Base-by-base conservation (phyloP, 2,888 invertebrate species). In the Deilephila elpenor region DNA sequence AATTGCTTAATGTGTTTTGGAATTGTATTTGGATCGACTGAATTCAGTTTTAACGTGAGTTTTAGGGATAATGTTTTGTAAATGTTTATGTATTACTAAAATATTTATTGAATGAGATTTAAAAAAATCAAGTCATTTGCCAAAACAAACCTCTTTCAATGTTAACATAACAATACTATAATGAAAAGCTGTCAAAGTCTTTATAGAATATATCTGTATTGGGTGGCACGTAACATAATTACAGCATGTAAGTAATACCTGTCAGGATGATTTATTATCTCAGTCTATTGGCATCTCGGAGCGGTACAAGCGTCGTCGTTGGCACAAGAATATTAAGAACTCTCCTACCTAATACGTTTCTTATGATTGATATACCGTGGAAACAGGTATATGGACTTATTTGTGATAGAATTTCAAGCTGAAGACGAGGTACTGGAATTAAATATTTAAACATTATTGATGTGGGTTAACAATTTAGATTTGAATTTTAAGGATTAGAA, bases 231-330 rank as follows among this genome's bases (percentile, higher is more conserved):
- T 29, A 25, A 67, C 78, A 73, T 79, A 80, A 79, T 78, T 79
- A 82, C 76, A 82, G 84, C 83, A 83, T 90, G 91, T 82, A 85
- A 88, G 90, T 89, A 93, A 93, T 93, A 93, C 89, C 92, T 89
- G 93, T 91, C 93, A 89, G 87, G 83, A 92, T 93, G 93, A 93
- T 93, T 92, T 90, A 93, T 93, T 88, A 88, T 83, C 85, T 79
- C 73, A 81, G 79, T 86, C 88, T 89, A 90, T 20, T 51, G 34
- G 62, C 53, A 32, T 20, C 53, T 64, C 51, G 20, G n/a, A 8
- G 20, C 71, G 32, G 71, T 32, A 56, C 71, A 56, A 56, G 29
- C 44, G 19, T 44, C 72, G 32, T 34, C 70, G 61, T 56, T 71
- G 19, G 34, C 34, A 20, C 61, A 29, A 20, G 59, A 62, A 67